These are phyloP conservation scores for Matsumyia berberina DNA, from an alignment of 2,888 invertebrate species.

Conservation along the genomic window DNA sequence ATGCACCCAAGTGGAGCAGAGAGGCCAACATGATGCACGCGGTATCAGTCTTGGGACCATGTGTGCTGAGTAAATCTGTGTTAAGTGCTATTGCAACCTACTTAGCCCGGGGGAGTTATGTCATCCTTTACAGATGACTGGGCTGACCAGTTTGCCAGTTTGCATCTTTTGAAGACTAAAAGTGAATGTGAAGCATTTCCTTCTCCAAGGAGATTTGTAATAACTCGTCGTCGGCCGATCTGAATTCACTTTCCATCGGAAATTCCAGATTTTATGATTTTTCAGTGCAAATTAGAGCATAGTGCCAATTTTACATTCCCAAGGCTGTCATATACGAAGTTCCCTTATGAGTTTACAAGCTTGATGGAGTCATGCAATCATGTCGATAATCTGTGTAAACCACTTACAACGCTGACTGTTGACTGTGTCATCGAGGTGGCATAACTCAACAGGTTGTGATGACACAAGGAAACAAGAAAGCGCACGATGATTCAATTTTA, in stretches of 20 bases:
- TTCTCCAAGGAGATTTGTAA: conserved; percentile 34
- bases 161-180: conserved; percentile 33
- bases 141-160: conserved; percentile 67
- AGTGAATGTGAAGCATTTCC: conserved; percentile 65
- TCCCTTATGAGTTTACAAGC: neutral
- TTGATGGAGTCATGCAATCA: neutral
- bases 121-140: conserved; percentile 68
- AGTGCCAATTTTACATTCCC: conserved; percentile 1
- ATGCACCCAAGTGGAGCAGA: conserved; percentile 36
- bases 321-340: conserved; percentile 5
- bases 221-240: neutral
- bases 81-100: conserved; percentile 64
- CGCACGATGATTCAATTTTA: too few species aligned
- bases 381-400: conserved; percentile 7
- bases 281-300: conserved; percentile 22
- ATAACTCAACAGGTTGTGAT: too few species aligned
- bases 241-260: conserved; percentile 15
- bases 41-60: conserved; percentile 8
- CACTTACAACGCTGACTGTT: neutral
- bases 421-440: neutral
- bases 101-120: conserved; percentile 56
- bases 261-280: conserved; percentile 16
- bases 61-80: conserved; percentile 26
- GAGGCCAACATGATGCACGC: conserved; percentile 4
- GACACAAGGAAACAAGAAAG: too few species aligned